These are phyloP conservation scores for Poecile montanus DNA, from an alignment of 2,797 vertebrate genomes.

Conservation along the genomic window DNA sequence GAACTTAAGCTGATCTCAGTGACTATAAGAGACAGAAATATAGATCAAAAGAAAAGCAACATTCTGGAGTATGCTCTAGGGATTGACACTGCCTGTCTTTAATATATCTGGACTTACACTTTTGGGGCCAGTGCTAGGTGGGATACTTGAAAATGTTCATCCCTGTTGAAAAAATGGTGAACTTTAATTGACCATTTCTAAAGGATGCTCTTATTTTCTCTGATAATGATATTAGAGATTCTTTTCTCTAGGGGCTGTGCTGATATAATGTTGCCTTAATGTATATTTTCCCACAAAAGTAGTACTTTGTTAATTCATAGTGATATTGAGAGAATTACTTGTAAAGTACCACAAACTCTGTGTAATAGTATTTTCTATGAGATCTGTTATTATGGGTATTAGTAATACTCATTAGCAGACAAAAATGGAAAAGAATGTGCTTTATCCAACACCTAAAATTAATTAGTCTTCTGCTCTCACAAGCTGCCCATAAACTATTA, in stretches of 20 bases:
- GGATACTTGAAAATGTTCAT: not conserved
- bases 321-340: not conserved
- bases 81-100: not conserved
- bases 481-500: conserved; percentile 37
- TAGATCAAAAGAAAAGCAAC: not conserved
- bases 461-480: conserved; percentile 19
- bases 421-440: not conserved
- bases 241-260: not conserved
- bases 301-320: not conserved
- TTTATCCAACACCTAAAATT: conserved; percentile 34
- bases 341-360: not conserved
- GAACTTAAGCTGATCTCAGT: not conserved
- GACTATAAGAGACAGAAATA: not conserved
- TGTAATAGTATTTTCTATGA: not conserved
- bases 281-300: not conserved
- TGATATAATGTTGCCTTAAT: not conserved
- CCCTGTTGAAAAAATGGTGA: not conserved
- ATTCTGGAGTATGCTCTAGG: not conserved
- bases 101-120: not conserved
- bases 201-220: not conserved
- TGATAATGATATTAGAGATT: not conserved
- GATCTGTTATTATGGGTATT: conserved; percentile 5
- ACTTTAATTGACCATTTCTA: not conserved
- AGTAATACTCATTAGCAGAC: not conserved
- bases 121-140: not conserved